Evolutionary conservation across 2,888 invertebrate genomes (phyloP).

Genomic region (Alviniconcha strummeri): DNA sequence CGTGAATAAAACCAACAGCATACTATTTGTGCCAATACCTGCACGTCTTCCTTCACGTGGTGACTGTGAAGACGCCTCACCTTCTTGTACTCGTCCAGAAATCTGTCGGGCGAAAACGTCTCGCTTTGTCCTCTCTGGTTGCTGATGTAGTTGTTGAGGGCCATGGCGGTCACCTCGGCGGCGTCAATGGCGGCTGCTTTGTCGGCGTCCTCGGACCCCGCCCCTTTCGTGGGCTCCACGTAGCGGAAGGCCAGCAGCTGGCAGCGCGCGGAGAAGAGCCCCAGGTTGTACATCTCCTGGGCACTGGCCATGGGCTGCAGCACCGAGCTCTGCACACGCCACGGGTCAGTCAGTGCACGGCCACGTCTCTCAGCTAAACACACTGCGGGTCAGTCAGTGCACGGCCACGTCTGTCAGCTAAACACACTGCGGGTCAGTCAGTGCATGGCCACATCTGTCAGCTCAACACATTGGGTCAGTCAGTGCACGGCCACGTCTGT

Average conservation of each 20-base stretch:
- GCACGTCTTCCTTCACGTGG: too few relatives aligned
- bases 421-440: too few relatives aligned
- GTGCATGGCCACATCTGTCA: too few relatives aligned
- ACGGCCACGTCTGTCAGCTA: too few relatives aligned
- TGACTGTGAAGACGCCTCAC: conserved; percentile 31
- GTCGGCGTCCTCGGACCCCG: conserved; percentile 6
- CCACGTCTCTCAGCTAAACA: neutral
- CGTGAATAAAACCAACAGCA: too few relatives aligned
- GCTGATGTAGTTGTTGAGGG: conserved; percentile 51
- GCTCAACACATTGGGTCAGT: too few relatives aligned
- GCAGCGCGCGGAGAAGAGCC: conserved; percentile 55
- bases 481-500: too few relatives aligned
- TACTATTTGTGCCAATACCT: too few relatives aligned
- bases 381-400: too few relatives aligned
- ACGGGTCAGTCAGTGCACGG: neutral
- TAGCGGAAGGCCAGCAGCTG: conserved; percentile 61
- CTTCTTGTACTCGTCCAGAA: conserved; percentile 47
- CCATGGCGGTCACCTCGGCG: conserved; percentile 50
- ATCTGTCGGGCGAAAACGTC: conserved; percentile 44
- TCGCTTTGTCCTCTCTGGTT: conserved; percentile 38
- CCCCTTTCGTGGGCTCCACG: conserved; percentile 34
- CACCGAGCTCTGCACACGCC: conserved; percentile 46
- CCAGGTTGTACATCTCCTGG: conserved; percentile 58
- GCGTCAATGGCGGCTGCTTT: conserved; percentile 56
- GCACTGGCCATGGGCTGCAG: conserved; percentile 53